phyloP scores from a whole-genome alignment of 1,140 invertebrate species.

The Asobara japonica region DNA sequence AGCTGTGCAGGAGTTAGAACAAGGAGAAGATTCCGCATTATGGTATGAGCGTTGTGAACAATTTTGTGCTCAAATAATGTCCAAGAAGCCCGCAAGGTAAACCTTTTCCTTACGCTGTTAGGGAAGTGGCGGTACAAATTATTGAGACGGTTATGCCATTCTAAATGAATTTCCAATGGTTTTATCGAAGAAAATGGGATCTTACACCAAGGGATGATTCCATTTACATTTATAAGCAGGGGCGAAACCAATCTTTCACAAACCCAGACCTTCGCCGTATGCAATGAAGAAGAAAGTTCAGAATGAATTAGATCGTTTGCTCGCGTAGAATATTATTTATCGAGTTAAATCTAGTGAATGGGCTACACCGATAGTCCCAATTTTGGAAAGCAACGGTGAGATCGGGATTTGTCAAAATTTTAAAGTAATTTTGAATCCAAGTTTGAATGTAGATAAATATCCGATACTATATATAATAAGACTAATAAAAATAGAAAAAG shows the following conservation, averaged over 20 bases:
- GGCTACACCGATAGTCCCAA: conserved; percentile 54
- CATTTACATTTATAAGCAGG: not conserved
- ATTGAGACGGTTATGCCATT: too few relatives aligned
- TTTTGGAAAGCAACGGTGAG: conserved; percentile 41
- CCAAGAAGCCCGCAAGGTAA: too few relatives aligned
- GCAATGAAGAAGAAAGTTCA: conserved; percentile 42
- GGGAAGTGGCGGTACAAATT: too few relatives aligned
- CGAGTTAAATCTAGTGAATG: conserved; percentile 49
- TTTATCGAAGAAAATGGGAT: not conserved
- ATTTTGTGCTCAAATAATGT: too few relatives aligned
- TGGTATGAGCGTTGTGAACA: too few relatives aligned
- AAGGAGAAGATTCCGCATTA: too few relatives aligned
- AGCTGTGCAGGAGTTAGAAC: too few relatives aligned
- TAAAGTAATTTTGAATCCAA: conserved; percentile 58
- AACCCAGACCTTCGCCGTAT: conserved; percentile 43
- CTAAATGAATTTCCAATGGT: not conserved
- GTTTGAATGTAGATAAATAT: conserved; percentile 44
- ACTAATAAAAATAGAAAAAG: too few relatives aligned
- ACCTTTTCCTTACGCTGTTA: too few relatives aligned
- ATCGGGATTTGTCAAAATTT: conserved; percentile 53
- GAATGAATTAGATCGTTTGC: conserved; percentile 41
- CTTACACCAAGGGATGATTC: not conserved
- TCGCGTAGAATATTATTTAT: conserved; percentile 42
- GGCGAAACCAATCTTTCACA: not conserved
- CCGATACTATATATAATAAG: too few relatives aligned